Evolutionary conservation across 2,888 invertebrate species (phyloP).

Genomic region (Hydraecia micacea): DNA sequence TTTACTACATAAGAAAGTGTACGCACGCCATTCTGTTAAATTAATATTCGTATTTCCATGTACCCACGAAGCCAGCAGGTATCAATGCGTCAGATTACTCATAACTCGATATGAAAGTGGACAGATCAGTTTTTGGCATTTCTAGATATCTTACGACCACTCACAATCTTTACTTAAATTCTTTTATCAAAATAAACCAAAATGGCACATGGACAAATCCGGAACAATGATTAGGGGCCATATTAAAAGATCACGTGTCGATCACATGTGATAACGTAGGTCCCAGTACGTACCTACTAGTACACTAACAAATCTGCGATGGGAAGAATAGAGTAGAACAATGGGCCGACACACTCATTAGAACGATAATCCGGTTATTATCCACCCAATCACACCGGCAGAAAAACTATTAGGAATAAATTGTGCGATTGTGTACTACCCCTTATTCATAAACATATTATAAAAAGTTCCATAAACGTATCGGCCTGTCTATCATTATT

Average conservation of each 20-base stretch:
- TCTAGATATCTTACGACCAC: constrained; percentile 25
- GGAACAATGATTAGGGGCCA: constrained; percentile 27
- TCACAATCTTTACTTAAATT: neutral
- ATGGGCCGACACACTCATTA: constrained; percentile 57
- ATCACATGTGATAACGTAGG: constrained; percentile 44
- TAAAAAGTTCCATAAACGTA: constrained; percentile 27
- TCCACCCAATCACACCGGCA: constrained; percentile 35
- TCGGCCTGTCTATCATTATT: neutral
- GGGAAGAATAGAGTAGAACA: constrained; percentile 61
- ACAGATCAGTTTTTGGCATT: constrained; percentile 44
- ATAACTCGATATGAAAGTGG: constrained; percentile 55
- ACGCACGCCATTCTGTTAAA: constrained; percentile 3
- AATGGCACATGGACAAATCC: constrained; percentile 8
- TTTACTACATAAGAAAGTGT: constrained; percentile 4
- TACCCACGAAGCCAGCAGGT: constrained; percentile 14
- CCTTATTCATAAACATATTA: constrained; percentile 28
- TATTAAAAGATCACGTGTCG: constrained; percentile 39
- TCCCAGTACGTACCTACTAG: constrained; percentile 18
- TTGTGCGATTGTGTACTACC: constrained; percentile 33
- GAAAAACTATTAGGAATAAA: constrained; percentile 45
- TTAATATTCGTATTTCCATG: constrained; percentile 15
- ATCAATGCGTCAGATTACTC: constrained; percentile 34
- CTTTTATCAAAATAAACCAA: constrained; percentile 2
- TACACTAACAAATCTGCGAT: constrained; percentile 45
- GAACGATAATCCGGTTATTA: constrained; percentile 60